A percentile compares a stretch with the other conserved stretches of the same genome.
Evolutionary conservation across 2,797 vertebrate species (phyloP).

Genomic region (Euthynnus affinis): DNA sequence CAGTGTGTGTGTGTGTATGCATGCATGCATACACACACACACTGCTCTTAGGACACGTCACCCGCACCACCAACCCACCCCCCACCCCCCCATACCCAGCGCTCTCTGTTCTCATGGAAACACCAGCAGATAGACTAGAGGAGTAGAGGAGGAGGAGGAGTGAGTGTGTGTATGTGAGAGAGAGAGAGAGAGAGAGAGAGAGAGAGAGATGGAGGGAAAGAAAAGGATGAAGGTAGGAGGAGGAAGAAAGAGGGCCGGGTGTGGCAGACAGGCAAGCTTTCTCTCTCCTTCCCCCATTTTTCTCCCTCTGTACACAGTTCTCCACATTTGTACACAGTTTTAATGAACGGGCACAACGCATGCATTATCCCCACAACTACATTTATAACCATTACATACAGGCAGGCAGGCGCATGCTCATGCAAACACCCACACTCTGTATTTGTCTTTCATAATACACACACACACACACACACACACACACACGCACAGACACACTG

Average conservation of each 20-base stretch:
- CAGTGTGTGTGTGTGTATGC: constrained; percentile 20
- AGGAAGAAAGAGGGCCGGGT: constrained; percentile 71
- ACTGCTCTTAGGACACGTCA: constrained; percentile 78
- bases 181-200: constrained; percentile 18
- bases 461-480: constrained; percentile 49
- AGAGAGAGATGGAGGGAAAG: constrained; percentile 48
- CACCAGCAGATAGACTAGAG: constrained; percentile 80
- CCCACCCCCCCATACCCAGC: constrained; percentile 57
- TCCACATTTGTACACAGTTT: constrained; percentile 68
- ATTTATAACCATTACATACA: constrained; percentile 68
- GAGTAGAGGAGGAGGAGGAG: constrained; percentile 76
- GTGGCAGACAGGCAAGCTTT: constrained; percentile 76
- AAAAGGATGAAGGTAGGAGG: constrained; percentile 62
- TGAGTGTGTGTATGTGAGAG: constrained; percentile 32
- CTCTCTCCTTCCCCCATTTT: constrained; percentile 21
- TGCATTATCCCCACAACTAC: constrained; percentile 64
- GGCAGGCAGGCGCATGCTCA: constrained; percentile 65
- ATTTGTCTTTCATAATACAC: constrained; percentile 72
- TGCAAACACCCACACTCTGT: constrained; percentile 77
- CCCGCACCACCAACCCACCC: constrained; percentile 57
- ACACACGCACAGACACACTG: constrained; percentile 45
- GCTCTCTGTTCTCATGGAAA: constrained; percentile 88
- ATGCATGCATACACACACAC: not conserved
- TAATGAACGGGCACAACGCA: constrained; percentile 66
- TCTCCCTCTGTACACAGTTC: constrained; percentile 48